phyloP scores from a whole-genome alignment of 2,113 vertebrate species.

The Thomomys bottae region DNA sequence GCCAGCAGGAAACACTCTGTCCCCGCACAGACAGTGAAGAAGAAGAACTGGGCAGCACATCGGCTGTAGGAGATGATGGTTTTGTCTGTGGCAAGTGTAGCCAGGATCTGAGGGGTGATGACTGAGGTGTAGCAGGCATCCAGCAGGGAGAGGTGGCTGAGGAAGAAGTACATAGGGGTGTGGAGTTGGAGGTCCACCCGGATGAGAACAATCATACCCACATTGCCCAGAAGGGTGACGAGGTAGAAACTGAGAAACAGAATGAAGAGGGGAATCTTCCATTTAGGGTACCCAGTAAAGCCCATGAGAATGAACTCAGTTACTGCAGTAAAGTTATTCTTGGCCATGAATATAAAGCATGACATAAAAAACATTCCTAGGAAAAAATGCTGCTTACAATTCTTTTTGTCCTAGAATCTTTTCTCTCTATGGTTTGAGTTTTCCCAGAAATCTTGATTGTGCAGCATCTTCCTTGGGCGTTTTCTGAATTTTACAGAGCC shows the following conservation, averaged over 20 bases:
- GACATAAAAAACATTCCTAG: not conserved
- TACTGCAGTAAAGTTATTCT: constrained; percentile 57
- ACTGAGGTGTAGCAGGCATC: constrained; percentile 57
- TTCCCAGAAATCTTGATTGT: not conserved
- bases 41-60: constrained; percentile 66
- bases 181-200: constrained; percentile 47
- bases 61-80: not conserved
- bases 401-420: not conserved
- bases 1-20: constrained; percentile 66
- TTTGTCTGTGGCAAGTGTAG: not conserved
- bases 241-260: constrained; percentile 67
- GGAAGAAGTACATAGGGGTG: constrained; percentile 61
- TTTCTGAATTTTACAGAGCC: not conserved
- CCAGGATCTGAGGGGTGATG: constrained; percentile 70
- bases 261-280: constrained; percentile 58
- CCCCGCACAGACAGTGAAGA: constrained; percentile 63
- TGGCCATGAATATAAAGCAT: constrained; percentile 45
- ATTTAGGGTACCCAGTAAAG: constrained; percentile 1
- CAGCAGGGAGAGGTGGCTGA: constrained; percentile 64
- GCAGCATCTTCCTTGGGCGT: not conserved
- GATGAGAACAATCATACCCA: constrained; percentile 70
- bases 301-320: constrained; percentile 66
- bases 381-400: not conserved
- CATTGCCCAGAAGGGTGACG: constrained; percentile 65
- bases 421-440: not conserved